phyloP scores from a whole-genome alignment of 2,797 vertebrate genomes.

The Chaetodon trifasciatus region DNA sequence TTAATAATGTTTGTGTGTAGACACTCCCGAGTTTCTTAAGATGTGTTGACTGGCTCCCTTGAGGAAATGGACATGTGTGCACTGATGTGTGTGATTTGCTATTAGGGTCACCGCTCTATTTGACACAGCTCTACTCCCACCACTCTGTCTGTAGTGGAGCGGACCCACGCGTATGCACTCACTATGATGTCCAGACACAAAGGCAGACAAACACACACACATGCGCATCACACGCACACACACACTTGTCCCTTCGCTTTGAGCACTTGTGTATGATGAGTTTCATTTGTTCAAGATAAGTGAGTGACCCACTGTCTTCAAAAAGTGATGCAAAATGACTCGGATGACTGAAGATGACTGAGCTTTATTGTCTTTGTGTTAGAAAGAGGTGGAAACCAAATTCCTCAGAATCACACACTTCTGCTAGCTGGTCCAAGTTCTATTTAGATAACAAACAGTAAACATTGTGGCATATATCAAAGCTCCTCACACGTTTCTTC shows the following conservation, averaged over 20 bases:
- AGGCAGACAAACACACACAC: constrained; percentile 18
- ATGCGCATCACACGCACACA: constrained; percentile 14
- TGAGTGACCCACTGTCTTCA: constrained; percentile 33
- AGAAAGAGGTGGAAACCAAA: neutral
- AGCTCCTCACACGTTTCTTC: constrained; percentile 17
- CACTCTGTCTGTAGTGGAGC: constrained; percentile 53
- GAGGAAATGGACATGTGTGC: constrained; percentile 79
- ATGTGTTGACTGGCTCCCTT: constrained; percentile 73
- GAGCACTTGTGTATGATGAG: constrained; percentile 17
- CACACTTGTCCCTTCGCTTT: constrained; percentile 26
- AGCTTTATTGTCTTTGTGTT: neutral
- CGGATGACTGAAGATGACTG: neutral
- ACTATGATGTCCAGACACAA: constrained; percentile 65
- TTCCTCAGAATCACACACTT: neutral
- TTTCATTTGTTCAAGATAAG: constrained; percentile 43
- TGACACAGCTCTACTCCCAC: constrained; percentile 70
- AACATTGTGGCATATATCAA: neutral
- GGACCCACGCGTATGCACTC: constrained; percentile 61
- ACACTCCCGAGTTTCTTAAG: constrained; percentile 63
- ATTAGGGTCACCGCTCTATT: constrained; percentile 80
- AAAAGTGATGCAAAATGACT: neutral
- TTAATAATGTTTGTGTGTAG: constrained; percentile 51
- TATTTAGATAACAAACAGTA: constrained; percentile 1
- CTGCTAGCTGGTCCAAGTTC: neutral
- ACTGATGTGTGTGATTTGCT: constrained; percentile 82